These are phyloP conservation scores for Manduca sexta DNA, from an alignment of 1,140 invertebrate species.

Conservation along the genomic window DNA sequence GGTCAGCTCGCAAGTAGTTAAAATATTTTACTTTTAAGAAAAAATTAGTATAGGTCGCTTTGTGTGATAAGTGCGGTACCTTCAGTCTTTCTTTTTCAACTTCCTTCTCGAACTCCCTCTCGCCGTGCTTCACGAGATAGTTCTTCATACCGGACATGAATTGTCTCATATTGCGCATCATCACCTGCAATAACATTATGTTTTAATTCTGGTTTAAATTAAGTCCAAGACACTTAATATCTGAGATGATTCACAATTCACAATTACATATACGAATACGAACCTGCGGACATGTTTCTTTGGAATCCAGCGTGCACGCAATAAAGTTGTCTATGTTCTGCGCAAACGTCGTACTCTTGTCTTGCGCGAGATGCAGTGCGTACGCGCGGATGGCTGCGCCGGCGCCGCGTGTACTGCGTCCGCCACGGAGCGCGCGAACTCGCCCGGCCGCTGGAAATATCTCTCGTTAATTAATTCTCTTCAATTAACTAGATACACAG, in stretches of 20 bases:
- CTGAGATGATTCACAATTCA: too few relatives aligned
- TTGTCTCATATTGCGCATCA: conserved; percentile 95
- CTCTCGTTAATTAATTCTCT: too few relatives aligned
- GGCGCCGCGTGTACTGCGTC: conserved; percentile 72
- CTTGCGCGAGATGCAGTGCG: conserved; percentile 85
- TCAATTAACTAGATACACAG: too few relatives aligned
- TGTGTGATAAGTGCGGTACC: too few relatives aligned
- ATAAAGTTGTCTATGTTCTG: conserved; percentile 96
- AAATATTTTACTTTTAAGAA: background rate
- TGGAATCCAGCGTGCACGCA: conserved; percentile 92
- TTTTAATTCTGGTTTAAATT: too few relatives aligned
- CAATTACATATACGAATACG: too few relatives aligned
- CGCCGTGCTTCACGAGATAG: conserved; percentile 95
- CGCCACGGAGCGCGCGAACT: conserved; percentile 77
- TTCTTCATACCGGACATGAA: conserved; percentile 99
- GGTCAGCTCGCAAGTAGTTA: background rate
- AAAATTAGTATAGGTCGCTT: conserved; percentile 24
- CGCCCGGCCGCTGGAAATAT: conserved; percentile 80
- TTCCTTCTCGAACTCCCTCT: conserved; percentile 91
- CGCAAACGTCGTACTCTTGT: conserved; percentile 90
- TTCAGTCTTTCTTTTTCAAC: conserved; percentile 90
- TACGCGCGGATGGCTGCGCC: conserved; percentile 82
- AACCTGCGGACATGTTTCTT: conserved; percentile 89
- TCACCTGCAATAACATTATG: too few relatives aligned
- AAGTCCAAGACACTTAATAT: too few relatives aligned